Evolutionary conservation across 2,797 vertebrate genomes (phyloP).

Genomic region (Circus cinereus): DNA sequence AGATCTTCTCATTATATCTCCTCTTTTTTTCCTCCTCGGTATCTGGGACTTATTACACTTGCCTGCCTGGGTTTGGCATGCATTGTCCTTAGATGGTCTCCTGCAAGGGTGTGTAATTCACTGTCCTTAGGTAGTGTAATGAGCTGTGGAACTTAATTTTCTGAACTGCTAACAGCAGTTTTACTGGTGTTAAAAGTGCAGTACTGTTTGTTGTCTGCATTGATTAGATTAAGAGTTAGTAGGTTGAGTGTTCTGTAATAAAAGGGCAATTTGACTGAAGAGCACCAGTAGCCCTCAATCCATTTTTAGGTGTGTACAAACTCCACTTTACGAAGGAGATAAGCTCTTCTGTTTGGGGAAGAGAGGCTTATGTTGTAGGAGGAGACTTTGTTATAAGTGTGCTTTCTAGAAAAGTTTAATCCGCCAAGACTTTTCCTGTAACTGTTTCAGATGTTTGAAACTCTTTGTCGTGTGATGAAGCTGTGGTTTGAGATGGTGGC

Average conservation of each 20-base stretch:
- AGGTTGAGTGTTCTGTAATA: neutral
- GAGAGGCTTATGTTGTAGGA: neutral
- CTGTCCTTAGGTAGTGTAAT: neutral
- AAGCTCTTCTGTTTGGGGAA: neutral
- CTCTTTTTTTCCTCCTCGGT: neutral
- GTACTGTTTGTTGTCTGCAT: neutral
- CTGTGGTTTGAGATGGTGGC: neutral
- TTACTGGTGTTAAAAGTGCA: neutral
- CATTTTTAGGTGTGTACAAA: neutral
- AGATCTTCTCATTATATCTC: neutral
- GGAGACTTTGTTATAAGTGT: neutral
- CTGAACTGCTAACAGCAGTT: neutral
- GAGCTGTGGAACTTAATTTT: slow-evolving; percentile 20
- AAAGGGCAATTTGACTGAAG: neutral
- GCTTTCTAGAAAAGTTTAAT: neutral
- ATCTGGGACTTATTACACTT: neutral
- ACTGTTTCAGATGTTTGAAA: neutral
- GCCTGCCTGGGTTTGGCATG: neutral
- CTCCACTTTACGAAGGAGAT: neutral
- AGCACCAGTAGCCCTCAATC: neutral
- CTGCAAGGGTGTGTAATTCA: neutral
- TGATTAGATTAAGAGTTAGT: neutral
- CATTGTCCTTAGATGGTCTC: neutral
- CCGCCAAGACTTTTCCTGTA: neutral
- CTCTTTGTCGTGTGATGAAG: accelerated